phyloP scores from a whole-genome alignment of 2,113 vertebrate species.

The Spea bombifrons region DNA sequence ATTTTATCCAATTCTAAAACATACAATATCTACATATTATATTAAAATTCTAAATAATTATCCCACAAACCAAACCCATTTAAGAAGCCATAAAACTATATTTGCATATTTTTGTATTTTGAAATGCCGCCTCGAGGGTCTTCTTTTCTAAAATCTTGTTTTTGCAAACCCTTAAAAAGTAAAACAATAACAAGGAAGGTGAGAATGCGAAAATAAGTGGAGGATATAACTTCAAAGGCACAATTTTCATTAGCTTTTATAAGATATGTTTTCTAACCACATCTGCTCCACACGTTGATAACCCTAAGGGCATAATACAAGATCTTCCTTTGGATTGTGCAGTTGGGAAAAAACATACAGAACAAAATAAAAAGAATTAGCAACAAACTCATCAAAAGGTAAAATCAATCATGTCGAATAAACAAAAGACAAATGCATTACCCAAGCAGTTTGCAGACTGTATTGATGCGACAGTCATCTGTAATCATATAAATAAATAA shows the following conservation, averaged over 20 bases:
- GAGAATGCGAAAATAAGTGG: constrained; percentile 40
- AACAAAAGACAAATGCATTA: constrained; percentile 19
- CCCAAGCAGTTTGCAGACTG: neutral
- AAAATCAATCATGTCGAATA: constrained; percentile 39
- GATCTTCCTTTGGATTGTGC: constrained; percentile 26
- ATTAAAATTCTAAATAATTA: constrained; percentile 27
- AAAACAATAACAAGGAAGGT: constrained; percentile 37
- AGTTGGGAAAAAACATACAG: constrained; percentile 22
- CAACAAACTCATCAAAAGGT: constrained; percentile 17
- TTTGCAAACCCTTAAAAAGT: constrained; percentile 15
- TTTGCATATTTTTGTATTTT: constrained; percentile 12
- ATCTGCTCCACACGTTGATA: constrained; percentile 47
- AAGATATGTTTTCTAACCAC: constrained; percentile 38
- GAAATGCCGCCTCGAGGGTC: constrained; percentile 34
- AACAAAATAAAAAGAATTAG: constrained; percentile 39
- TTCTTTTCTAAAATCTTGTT: constrained; percentile 5
- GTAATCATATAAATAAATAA: neutral
- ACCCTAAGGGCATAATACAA: constrained; percentile 42
- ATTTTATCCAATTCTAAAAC: too few relatives aligned
- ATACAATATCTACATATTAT: neutral
- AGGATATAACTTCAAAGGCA: constrained; percentile 45
- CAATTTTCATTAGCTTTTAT: constrained; percentile 48
- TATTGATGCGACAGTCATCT: constrained; percentile 19
- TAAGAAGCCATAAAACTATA: constrained; percentile 27
- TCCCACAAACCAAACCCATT: constrained; percentile 31